Percentiles rank a stretch among this genome's conserved stretches.
These are phyloP conservation scores for Phalacrocorax brasilianus DNA, from an alignment of 2,113 vertebrate genomes.

Conservation along the genomic window DNA sequence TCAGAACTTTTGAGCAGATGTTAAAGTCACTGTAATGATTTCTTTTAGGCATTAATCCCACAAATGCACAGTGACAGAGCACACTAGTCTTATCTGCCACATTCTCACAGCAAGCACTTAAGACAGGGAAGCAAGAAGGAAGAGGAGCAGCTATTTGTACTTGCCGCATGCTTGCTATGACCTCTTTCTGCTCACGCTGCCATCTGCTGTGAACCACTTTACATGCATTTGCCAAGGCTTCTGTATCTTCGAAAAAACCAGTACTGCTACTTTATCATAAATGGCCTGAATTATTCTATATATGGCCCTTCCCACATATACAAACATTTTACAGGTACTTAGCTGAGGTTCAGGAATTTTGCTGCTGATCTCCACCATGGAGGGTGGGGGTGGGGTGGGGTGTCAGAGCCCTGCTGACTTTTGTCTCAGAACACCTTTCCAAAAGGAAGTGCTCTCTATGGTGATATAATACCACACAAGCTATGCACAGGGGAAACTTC, in stretches of 20 bases:
- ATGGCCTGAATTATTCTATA: not conserved
- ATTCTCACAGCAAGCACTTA: not conserved
- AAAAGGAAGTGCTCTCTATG: not conserved
- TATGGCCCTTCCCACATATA: not conserved
- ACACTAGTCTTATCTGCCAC: not conserved
- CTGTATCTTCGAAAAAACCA: not conserved
- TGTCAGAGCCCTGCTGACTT: not conserved
- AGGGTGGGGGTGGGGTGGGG: no score
- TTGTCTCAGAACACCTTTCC: not conserved
- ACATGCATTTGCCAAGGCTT: not conserved
- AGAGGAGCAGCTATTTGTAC: not conserved
- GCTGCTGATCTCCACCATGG: not conserved
- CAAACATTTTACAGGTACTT: not conserved
- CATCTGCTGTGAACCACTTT: not conserved
- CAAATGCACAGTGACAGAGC: not conserved
- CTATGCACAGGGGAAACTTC: not conserved
- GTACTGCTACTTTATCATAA: not conserved
- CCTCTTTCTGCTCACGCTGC: not conserved
- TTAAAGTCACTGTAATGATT: not conserved
- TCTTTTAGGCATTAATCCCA: not conserved
- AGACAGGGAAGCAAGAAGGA: not conserved
- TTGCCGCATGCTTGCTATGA: not conserved
- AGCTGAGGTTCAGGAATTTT: not conserved
- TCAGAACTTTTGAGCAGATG: not conserved
- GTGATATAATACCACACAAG: rapidly evolving